phyloP scores from a whole-genome alignment of 2,797 vertebrate species.

The Enteromius afrohamiltoni region DNA sequence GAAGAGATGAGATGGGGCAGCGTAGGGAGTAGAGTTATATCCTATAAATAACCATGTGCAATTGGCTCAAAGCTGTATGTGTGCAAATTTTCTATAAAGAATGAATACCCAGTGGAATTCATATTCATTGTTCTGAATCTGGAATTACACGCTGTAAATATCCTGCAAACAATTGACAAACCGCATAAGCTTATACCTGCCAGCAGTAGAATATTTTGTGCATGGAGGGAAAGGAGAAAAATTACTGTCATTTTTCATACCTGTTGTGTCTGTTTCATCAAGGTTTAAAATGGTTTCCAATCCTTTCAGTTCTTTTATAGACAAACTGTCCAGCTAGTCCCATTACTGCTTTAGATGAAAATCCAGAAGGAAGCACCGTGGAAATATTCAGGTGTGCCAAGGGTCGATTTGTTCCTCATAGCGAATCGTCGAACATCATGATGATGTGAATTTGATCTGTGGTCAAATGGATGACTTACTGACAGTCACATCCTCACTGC shows the following conservation, averaged over 20 bases:
- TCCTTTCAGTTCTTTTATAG: constrained; percentile 42
- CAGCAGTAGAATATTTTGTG: constrained; percentile 55
- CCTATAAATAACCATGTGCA: constrained; percentile 29
- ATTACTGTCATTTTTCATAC: constrained; percentile 40
- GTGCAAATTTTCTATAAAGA: constrained; percentile 30
- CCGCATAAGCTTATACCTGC: constrained; percentile 11
- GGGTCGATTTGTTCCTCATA: constrained; percentile 16
- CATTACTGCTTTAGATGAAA: constrained; percentile 28
- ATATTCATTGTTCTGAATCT: constrained; percentile 10
- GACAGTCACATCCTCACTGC: constrained; percentile 37
- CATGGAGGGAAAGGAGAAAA: constrained; percentile 45
- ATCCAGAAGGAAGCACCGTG: constrained; percentile 2
- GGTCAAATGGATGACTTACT: constrained; percentile 42
- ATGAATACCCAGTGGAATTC: constrained; percentile 10
- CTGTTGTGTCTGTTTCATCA: constrained; percentile 56
- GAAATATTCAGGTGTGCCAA: neutral
- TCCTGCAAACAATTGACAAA: constrained; percentile 4
- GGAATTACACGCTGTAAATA: constrained; percentile 17
- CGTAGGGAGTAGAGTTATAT: constrained; percentile 35
- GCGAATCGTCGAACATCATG: constrained; percentile 23
- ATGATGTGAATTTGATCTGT: constrained; percentile 40
- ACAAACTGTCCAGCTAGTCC: neutral
- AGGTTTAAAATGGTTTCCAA: constrained; percentile 53
- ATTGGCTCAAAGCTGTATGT: constrained; percentile 32
- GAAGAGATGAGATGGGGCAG: constrained; percentile 58